Percentiles rank a stretch among this genome's conserved stretches.
Evolutionary conservation across 1,140 invertebrate genomes (phyloP).

Genomic region (Plodia interpunctella): DNA sequence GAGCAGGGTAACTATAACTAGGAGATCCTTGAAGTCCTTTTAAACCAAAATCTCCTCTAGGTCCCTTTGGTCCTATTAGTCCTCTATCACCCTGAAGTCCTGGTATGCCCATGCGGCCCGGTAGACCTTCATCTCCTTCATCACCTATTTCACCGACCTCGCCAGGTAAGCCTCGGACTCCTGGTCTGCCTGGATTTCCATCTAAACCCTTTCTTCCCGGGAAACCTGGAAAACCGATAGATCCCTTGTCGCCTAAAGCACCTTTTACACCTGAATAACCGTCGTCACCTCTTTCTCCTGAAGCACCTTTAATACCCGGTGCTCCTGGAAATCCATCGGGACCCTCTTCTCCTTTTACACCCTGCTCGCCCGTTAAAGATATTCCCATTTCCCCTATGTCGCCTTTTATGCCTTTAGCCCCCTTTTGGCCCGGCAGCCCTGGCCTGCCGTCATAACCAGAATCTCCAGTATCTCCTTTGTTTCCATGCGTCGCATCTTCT

Average conservation of each 20-base stretch:
- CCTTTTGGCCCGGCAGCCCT: conserved; percentile 43
- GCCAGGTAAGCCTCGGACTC: conserved; percentile 39
- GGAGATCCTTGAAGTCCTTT: conserved; percentile 10
- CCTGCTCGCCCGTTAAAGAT: conserved; percentile 52
- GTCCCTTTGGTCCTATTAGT: conserved; percentile 62
- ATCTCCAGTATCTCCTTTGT: conserved; percentile 67
- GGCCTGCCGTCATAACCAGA: conserved; percentile 46
- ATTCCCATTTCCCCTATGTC: conserved; percentile 57
- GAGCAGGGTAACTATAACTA: not conserved
- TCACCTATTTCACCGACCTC: conserved; percentile 64
- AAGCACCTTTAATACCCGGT: conserved; percentile 36
- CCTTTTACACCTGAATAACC: conserved; percentile 41
- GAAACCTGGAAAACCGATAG: conserved; percentile 52
- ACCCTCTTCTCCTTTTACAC: conserved; percentile 72
- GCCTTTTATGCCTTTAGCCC: conserved; percentile 44
- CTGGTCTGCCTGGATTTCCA: conserved; percentile 53
- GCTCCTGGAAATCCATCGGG: conserved; percentile 39
- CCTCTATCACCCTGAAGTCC: conserved; percentile 72
- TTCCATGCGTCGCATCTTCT: conserved; percentile 69
- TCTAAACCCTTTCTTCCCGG: conserved; percentile 32
- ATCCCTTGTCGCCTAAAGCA: conserved; percentile 66
- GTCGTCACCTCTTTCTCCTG: conserved; percentile 51
- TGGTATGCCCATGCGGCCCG: conserved; percentile 74
- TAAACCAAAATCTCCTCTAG: conserved; percentile 70
- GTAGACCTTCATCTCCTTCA: conserved; percentile 66